A percentile compares a stretch with the other conserved stretches of the same genome.
These are phyloP conservation scores for Paracyclopina nana DNA, from an alignment of 1,140 invertebrate species.

Conservation along the genomic window DNA sequence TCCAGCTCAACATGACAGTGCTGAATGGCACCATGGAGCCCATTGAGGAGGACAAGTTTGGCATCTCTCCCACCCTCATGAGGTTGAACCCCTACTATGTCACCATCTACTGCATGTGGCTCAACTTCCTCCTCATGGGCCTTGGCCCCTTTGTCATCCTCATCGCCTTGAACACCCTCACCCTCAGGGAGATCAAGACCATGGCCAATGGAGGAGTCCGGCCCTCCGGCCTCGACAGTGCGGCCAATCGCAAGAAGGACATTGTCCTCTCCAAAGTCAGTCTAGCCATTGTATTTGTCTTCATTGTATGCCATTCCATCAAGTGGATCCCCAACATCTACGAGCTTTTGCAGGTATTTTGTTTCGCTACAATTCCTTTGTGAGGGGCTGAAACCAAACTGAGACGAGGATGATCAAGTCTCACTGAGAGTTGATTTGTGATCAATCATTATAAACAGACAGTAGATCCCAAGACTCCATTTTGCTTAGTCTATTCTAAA, in stretches of 20 bases:
- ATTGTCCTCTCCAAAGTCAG: slow-evolving; percentile 7
- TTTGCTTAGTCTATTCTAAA: background rate
- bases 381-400: background rate
- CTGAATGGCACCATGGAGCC: background rate
- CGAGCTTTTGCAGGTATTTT: background rate
- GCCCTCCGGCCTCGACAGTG: background rate
- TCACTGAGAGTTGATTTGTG: background rate
- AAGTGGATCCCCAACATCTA: slow-evolving; percentile 13
- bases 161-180: slow-evolving; percentile 7
- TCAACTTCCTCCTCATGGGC: slow-evolving; percentile 12
- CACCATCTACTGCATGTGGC: slow-evolving; percentile 2
- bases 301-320: slow-evolving; percentile 7
- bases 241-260: background rate
- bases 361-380: background rate
- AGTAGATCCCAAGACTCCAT: background rate
- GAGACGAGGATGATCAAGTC: background rate
- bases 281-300: slow-evolving; percentile 11
- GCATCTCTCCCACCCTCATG: background rate
- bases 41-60: background rate
- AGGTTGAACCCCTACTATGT: background rate
- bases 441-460: background rate
- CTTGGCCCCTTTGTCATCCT: slow-evolving; percentile 3
- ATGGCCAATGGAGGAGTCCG: background rate
- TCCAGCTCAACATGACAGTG: background rate
- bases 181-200: background rate